These are phyloP conservation scores for Anas flavirostris DNA, from an alignment of 2,797 vertebrate genomes.

Conservation along the genomic window DNA sequence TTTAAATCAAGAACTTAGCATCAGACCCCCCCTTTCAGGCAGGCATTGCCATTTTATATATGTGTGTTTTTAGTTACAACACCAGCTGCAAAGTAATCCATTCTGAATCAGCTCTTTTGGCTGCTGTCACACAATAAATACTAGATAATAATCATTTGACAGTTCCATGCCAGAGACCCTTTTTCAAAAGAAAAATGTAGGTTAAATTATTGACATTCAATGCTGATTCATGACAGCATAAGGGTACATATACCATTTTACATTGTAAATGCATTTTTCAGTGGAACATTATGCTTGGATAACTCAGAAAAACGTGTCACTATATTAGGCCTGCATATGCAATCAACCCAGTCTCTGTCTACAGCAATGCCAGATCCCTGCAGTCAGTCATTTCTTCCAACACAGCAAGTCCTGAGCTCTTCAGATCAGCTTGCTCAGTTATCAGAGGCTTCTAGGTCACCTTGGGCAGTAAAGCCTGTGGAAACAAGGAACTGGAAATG, in stretches of 20 bases:
- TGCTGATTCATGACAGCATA: background rate
- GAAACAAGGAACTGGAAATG: background rate
- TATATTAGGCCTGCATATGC: background rate
- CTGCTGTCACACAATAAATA: background rate
- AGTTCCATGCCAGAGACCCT: background rate
- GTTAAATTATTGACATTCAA: background rate
- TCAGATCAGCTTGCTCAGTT: background rate
- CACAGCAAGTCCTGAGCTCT: background rate
- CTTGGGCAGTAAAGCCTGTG: background rate
- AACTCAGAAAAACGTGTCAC: background rate
- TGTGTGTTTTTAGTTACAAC: background rate
- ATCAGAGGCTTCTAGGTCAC: background rate
- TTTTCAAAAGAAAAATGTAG: background rate
- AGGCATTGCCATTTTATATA: background rate
- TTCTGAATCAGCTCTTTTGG: background rate
- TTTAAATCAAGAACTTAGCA: background rate
- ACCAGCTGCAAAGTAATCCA: background rate
- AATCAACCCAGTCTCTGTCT: background rate
- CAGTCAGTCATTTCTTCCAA: background rate
- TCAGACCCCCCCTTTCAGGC: background rate
- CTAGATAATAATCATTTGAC: background rate
- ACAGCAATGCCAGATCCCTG: background rate
- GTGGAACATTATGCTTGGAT: background rate
- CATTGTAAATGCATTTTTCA: background rate
- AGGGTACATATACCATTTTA: background rate